Conservation (phyloP, 2,113 vertebrate genomes). For the Varanus salvator region DNA sequence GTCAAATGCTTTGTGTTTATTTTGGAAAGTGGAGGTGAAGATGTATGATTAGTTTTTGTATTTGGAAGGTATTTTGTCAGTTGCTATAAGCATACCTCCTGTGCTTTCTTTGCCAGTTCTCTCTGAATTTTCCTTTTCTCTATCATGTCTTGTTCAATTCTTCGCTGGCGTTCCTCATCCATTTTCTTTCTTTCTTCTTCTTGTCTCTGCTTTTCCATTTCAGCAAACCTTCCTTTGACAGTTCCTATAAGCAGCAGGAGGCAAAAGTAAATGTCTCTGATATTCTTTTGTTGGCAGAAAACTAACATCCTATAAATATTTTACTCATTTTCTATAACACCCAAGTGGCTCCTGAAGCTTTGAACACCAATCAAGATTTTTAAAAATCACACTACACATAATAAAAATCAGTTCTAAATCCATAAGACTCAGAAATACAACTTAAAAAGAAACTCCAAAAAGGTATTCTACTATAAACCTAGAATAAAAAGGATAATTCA, state of each 20-base stretch:
- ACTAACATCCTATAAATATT: background rate
- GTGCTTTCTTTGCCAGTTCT: constrained; percentile 91
- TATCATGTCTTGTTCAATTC: constrained; percentile 89
- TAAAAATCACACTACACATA: background rate
- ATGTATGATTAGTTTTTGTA: background rate
- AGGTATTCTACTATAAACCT: background rate
- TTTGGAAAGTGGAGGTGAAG: background rate
- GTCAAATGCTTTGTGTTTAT: background rate
- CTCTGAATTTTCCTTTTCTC: constrained; percentile 96
- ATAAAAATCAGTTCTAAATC: background rate
- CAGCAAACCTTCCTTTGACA: constrained; percentile 96
- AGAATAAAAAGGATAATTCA: no score
- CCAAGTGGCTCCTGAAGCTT: background rate
- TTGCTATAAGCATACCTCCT: constrained; percentile 79
- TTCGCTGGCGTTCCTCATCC: constrained; percentile 90
- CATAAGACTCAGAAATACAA: background rate
- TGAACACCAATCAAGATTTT: background rate
- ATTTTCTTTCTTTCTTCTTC: constrained; percentile 90
- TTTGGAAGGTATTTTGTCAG: background rate
- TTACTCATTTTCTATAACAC: background rate
- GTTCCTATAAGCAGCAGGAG: constrained; percentile 83
- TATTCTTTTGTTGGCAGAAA: background rate
- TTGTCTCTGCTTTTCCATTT: constrained; percentile 97
- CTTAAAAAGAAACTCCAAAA: background rate
- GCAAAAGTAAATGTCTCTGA: background rate